Evolutionary conservation across 2,797 vertebrate genomes (phyloP).

Genomic region (Sorex maritimensis): DNA sequence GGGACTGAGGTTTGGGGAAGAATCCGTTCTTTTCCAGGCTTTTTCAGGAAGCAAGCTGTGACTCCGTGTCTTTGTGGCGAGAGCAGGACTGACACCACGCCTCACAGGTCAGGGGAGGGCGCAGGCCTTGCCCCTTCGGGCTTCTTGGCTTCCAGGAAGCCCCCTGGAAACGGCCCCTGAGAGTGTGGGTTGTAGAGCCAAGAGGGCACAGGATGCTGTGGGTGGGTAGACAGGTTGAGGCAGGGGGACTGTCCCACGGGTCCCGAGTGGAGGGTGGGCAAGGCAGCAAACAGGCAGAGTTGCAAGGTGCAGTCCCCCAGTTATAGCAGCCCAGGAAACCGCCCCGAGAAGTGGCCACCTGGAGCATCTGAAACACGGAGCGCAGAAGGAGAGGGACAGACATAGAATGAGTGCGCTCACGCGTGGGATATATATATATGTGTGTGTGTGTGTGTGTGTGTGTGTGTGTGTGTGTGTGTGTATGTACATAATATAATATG

Average conservation of each 20-base stretch:
- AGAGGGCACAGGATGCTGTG: background rate
- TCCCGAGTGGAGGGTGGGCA: background rate
- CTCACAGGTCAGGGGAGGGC: background rate
- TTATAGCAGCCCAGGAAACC: background rate
- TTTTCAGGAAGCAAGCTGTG: background rate
- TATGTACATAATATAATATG: too few relatives aligned
- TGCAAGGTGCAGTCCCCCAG: background rate
- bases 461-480: too few relatives aligned
- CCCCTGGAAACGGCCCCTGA: background rate
- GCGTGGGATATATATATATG: too few relatives aligned
- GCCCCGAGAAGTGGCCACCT: background rate
- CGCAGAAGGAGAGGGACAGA: too few relatives aligned
- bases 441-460: too few relatives aligned
- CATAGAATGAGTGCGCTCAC: too few relatives aligned
- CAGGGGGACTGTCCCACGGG: too few relatives aligned
- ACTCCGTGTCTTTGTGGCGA: background rate
- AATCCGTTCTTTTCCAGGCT: background rate
- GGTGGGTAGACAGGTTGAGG: too few relatives aligned
- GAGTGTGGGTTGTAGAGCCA: background rate
- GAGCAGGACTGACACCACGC: background rate
- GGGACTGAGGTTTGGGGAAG: background rate
- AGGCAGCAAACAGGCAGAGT: background rate
- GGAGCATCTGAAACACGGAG: too few relatives aligned
- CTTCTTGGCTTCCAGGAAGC: background rate
- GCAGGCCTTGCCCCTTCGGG: too few relatives aligned